These are phyloP conservation scores for Papilio polyxenes DNA, from an alignment of 1,140 invertebrate species.

Conservation along the genomic window DNA sequence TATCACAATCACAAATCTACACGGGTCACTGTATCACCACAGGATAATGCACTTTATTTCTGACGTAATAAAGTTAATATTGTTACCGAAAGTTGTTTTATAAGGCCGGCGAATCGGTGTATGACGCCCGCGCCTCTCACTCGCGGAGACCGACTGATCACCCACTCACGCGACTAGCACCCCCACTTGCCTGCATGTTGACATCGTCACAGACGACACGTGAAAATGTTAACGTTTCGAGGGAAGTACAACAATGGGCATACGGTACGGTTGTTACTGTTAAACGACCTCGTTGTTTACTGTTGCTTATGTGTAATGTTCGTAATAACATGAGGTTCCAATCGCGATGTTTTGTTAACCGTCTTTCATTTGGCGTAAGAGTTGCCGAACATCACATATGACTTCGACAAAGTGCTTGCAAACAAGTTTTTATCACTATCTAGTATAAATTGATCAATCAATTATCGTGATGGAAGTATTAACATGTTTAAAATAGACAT, in stretches of 20 bases:
- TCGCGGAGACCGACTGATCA: conserved; percentile 55
- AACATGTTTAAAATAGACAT: background rate
- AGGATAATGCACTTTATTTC: conserved; percentile 42
- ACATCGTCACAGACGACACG: conserved; percentile 46
- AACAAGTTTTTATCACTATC: background rate
- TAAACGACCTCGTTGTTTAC: conserved; percentile 26
- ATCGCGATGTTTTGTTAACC: conserved; percentile 1
- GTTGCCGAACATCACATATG: background rate
- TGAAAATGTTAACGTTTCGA: conserved; percentile 36
- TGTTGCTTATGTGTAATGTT: conserved; percentile 27
- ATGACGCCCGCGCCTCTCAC: conserved; percentile 74
- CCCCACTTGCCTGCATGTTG: conserved; percentile 51
- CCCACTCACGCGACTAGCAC: conserved; percentile 57
- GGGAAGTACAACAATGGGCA: conserved; percentile 28
- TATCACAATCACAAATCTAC: conserved; percentile 50
- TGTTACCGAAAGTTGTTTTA: conserved; percentile 38
- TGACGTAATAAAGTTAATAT: conserved; percentile 41
- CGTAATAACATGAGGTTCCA: conserved; percentile 17
- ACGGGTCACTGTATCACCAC: conserved; percentile 48
- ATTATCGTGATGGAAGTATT: background rate
- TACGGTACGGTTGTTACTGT: conserved; percentile 10
- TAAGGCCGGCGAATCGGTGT: conserved; percentile 61
- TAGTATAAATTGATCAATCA: background rate
- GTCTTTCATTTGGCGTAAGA: conserved; percentile 8
- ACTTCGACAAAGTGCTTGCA: background rate